phyloP scores from a whole-genome alignment of 2,113 vertebrate genomes.

The Lagopus leucura region DNA sequence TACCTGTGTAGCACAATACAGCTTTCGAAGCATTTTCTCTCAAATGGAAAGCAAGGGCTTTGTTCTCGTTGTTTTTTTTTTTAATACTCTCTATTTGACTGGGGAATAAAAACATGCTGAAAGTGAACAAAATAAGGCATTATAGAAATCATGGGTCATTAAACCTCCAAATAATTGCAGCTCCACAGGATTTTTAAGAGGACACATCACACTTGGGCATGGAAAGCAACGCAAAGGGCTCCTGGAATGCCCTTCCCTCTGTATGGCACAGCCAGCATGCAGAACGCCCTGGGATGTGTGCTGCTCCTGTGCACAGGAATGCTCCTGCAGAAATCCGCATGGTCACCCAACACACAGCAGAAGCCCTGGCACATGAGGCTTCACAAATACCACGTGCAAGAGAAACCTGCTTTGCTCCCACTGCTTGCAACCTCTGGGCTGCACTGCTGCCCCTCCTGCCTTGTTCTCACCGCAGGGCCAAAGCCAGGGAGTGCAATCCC shows the following conservation, averaged over 20 bases:
- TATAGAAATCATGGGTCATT: constrained; percentile 58
- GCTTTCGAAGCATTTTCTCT: constrained; percentile 65
- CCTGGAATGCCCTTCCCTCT: neutral
- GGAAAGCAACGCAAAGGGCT: neutral
- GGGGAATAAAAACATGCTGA: constrained; percentile 65
- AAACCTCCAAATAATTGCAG: constrained; percentile 45
- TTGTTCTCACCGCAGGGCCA: neutral
- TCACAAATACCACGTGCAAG: neutral
- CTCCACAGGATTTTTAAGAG: constrained; percentile 1
- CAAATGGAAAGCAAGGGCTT: constrained; percentile 42
- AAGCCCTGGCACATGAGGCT: neutral
- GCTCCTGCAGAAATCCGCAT: neutral
- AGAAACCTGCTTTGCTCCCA: neutral
- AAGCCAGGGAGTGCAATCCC: neutral
- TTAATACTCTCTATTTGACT: constrained; percentile 49
- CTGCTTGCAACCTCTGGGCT: neutral
- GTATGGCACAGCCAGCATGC: neutral
- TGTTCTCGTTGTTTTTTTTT: constrained; percentile 48
- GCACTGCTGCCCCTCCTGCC: neutral
- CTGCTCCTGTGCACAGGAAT: neutral
- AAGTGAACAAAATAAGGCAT: constrained; percentile 49
- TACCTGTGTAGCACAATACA: constrained; percentile 50
- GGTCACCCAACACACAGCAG: rapidly evolving
- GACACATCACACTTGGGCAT: neutral
- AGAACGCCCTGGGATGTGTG: neutral